A percentile compares a stretch with the other conserved stretches of the same genome.
Evolutionary conservation across 2,888 invertebrate species (phyloP).

Genomic region (Ditula angustiorana): DNA sequence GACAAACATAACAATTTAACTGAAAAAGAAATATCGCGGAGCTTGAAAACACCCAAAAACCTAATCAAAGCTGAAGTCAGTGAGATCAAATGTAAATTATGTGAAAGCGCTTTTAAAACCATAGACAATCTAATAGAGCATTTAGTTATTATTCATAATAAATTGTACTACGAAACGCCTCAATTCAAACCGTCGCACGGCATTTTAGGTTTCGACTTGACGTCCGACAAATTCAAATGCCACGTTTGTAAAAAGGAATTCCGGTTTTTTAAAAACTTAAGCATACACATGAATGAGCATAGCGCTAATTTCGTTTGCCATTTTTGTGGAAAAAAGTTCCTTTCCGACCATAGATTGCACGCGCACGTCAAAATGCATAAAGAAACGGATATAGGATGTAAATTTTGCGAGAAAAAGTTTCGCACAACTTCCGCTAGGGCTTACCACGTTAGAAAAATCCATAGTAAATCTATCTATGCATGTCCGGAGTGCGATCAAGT

Average conservation of each 20-base stretch:
- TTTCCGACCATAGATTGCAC: slow-evolving; percentile 47
- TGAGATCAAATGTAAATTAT: slow-evolving; percentile 47
- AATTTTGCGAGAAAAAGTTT: slow-evolving; percentile 45
- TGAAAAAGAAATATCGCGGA: slow-evolving; percentile 34
- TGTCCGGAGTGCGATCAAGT: slow-evolving; percentile 44
- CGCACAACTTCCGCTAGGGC: slow-evolving; percentile 43
- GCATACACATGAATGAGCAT: slow-evolving; percentile 64
- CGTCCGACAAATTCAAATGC: slow-evolving; percentile 46
- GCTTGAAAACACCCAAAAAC: slow-evolving; percentile 46
- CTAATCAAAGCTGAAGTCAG: slow-evolving; percentile 50
- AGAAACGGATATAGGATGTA: slow-evolving; percentile 43
- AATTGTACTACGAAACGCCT: slow-evolving; percentile 37
- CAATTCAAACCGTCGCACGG: slow-evolving; percentile 46
- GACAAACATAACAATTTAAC: slow-evolving; percentile 31
- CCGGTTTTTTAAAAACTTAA: slow-evolving; percentile 49
- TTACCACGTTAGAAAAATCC: slow-evolving; percentile 45
- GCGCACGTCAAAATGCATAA: slow-evolving; percentile 48
- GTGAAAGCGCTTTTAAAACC: slow-evolving; percentile 41
- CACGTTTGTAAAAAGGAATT: slow-evolving; percentile 47
- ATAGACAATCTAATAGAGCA: slow-evolving; percentile 47
- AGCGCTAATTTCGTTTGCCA: slow-evolving; percentile 58
- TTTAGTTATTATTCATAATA: slow-evolving; percentile 43
- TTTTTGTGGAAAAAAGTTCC: slow-evolving; percentile 59
- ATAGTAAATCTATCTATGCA: slow-evolving; percentile 47
- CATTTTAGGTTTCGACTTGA: slow-evolving; percentile 48